These are phyloP conservation scores for Sclerurus mexicanus DNA, from an alignment of 2,113 vertebrate species.

Conservation along the genomic window DNA sequence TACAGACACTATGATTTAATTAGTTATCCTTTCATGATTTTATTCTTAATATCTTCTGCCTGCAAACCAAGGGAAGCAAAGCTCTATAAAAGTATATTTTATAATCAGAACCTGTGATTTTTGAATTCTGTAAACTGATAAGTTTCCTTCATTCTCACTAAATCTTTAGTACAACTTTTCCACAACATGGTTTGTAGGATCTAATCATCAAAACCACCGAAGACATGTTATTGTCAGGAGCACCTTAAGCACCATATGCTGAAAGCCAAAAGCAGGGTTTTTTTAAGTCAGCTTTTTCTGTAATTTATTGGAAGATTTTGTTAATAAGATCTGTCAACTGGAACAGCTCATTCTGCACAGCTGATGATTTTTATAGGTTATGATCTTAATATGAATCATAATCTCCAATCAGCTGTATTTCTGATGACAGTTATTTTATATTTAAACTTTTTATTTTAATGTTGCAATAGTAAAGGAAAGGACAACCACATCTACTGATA, in stretches of 20 bases:
- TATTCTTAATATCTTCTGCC: background rate
- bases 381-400: constrained; percentile 75
- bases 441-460: constrained; percentile 52
- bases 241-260: constrained; percentile 50
- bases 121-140: background rate
- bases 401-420: constrained; percentile 67
- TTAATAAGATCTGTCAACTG: constrained; percentile 70
- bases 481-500: background rate
- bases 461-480: background rate
- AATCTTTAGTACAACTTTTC: background rate
- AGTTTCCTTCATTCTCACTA: background rate
- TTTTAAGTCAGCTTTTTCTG: constrained; percentile 48
- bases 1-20: background rate
- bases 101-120: background rate
- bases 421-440: constrained; percentile 47
- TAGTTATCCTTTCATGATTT: background rate
- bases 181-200: constrained; percentile 16
- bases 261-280: constrained; percentile 57
- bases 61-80: background rate
- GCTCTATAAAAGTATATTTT: background rate
- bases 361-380: constrained; percentile 76
- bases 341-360: constrained; percentile 67
- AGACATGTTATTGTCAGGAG: constrained; percentile 34
- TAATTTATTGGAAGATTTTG: constrained; percentile 66
- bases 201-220: constrained; percentile 32